Evolutionary conservation across 2,888 invertebrate species (phyloP).

Genomic region (Embidobia sp.): DNA sequence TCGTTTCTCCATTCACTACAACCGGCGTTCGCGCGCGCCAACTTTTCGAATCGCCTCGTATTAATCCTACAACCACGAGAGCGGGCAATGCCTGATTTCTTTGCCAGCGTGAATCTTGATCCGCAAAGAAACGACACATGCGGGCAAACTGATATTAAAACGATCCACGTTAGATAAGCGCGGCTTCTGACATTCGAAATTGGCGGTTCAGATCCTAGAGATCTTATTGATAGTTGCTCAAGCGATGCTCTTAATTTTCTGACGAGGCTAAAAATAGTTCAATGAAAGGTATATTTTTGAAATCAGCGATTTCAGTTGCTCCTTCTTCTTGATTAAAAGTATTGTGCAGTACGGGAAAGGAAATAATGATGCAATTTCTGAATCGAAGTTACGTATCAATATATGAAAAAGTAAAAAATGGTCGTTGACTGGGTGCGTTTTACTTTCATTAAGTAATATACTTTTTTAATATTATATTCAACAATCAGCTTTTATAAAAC

Average conservation of each 20-base stretch:
- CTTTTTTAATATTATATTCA: too few relatives aligned
- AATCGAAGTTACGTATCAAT: too few relatives aligned
- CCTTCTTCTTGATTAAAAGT: too few relatives aligned
- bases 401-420: too few relatives aligned
- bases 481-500: too few relatives aligned
- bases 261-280: too few relatives aligned
- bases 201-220: constrained; percentile 6
- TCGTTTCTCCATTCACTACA: constrained; percentile 39
- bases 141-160: constrained; percentile 25
- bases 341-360: too few relatives aligned
- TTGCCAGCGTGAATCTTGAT: constrained; percentile 28
- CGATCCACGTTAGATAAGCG: constrained; percentile 8
- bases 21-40: constrained; percentile 21
- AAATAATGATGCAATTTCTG: too few relatives aligned
- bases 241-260: not conserved
- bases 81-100: constrained; percentile 6
- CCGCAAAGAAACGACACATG: constrained; percentile 25
- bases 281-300: too few relatives aligned
- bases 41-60: constrained; percentile 37
- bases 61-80: constrained; percentile 37
- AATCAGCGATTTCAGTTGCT: too few relatives aligned
- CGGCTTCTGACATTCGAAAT: not conserved
- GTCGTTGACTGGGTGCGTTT: too few relatives aligned
- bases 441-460: too few relatives aligned
- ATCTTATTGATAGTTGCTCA: constrained; percentile 3